phyloP scores from a whole-genome alignment of 2,888 invertebrate species.

The Pomacea canaliculata region DNA sequence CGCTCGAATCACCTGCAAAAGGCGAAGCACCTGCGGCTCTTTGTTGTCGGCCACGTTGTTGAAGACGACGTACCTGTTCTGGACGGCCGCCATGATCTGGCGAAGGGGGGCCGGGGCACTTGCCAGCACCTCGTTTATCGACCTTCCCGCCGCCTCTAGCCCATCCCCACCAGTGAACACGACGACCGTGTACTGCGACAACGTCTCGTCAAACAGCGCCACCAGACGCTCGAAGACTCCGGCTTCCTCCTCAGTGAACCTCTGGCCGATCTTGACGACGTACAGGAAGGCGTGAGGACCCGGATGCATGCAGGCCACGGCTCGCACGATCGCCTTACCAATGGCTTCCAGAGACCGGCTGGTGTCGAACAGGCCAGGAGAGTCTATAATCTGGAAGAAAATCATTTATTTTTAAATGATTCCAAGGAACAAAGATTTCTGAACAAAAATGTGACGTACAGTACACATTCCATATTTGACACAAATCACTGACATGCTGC shows the following conservation, averaged over 20 bases:
- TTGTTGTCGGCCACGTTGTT: constrained; percentile 17
- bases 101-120: not conserved
- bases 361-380: constrained; percentile 19
- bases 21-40: constrained; percentile 12
- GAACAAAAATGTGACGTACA: not conserved
- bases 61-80: constrained; percentile 22
- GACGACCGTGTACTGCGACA: constrained; percentile 13
- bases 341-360: constrained; percentile 11
- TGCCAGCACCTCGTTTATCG: not conserved
- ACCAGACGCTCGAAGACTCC: constrained; percentile 13
- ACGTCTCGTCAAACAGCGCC: constrained; percentile 11
- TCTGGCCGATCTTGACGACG: constrained; percentile 14
- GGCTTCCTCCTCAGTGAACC: constrained; percentile 15
- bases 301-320: constrained; percentile 21
- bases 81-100: constrained; percentile 10
- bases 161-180: constrained; percentile 20
- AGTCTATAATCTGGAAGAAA: constrained; percentile 13
- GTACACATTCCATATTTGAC: not conserved
- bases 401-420: not conserved
- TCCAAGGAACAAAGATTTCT: not conserved
- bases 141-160: not conserved
- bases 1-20: constrained; percentile 6
- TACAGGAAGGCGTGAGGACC: constrained; percentile 19
- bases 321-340: constrained; percentile 11
- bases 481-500: not conserved